Evolutionary conservation across 2,888 invertebrate genomes (phyloP), one percentile per base, ranked within the genome.

Genomic region (Nomada goodeniana): DNA sequence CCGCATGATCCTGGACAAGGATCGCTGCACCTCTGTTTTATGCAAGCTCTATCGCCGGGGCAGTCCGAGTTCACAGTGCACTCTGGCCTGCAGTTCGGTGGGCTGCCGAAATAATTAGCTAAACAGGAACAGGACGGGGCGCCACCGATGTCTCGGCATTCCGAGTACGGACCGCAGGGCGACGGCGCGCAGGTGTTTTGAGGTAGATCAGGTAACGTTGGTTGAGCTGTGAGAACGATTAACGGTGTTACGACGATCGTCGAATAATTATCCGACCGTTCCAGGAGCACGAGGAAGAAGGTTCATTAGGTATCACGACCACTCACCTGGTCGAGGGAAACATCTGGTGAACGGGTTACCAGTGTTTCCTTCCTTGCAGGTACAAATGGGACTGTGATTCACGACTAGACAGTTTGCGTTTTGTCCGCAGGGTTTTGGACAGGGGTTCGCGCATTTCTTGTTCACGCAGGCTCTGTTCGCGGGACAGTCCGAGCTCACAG

Each of bases 21-120:
- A 92, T 96, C 95, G 13, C 80, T 94, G 60, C 82, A 83, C 18
- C 97, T 97, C 86, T 96, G 96, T 90, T 96, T 96, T 18, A 97
- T 94, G 90, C 98, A 98, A 2, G 97, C 96, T 91, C 95, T 96
- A 86, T 96, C 95, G 29, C 95, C 94, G 1, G 96, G 92, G 92
- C 98, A 98, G 93, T 97, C 97, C 0, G 96, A 96, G 89, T 96
- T 97, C 44, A 96, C 95, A 36, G 96, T 96, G 92, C 97, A 98
- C 93, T 97, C 97, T 15, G 97, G 97, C 88, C 97, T 95, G 92
- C 97, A 97, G 10, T 96, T 96, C 76, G 96, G 96, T 50, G 97
- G 97, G 89, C 96, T 95, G 36, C 97, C 97, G 52, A 96, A 94
- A 89, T 96, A 97, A 86, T 95, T 95, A 15, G 96, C 95, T 90